phyloP scores from a whole-genome alignment of 2,113 vertebrate genomes.

The Chaetodon trifascialis region DNA sequence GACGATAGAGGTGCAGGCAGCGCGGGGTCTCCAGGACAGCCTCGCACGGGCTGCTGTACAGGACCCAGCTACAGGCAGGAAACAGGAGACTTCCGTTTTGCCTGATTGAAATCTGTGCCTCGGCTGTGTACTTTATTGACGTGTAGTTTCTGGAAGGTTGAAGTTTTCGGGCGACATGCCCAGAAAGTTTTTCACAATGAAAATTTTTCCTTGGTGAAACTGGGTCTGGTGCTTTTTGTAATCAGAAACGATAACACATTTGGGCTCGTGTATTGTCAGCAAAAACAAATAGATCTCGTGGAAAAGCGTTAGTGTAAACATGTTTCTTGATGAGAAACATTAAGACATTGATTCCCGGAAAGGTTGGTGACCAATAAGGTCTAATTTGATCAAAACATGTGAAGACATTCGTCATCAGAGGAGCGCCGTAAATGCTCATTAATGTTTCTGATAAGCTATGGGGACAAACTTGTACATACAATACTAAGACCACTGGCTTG shows the following conservation, averaged over 20 bases:
- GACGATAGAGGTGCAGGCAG: conserved; percentile 96
- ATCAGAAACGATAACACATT: not conserved
- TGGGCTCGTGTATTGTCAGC: not conserved
- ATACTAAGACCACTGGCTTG: not conserved
- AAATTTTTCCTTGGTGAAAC: not conserved
- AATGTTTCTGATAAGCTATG: not conserved
- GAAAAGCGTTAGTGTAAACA: not conserved
- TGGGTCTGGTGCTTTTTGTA: not conserved
- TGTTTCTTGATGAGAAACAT: not conserved
- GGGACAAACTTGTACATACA: not conserved
- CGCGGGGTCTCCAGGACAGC: conserved; percentile 97
- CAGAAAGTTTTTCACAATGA: not conserved
- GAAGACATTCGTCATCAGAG: not conserved
- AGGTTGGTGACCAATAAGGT: not conserved
- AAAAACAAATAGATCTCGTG: not conserved
- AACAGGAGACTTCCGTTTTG: conserved; percentile 77
- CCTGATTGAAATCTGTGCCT: conserved; percentile 74
- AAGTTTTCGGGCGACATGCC: not conserved
- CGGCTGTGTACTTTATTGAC: not conserved
- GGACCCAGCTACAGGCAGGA: conserved; percentile 89
- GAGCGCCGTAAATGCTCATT: too few species aligned
- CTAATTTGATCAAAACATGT: not conserved
- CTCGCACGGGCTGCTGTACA: conserved; percentile 95
- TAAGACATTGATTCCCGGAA: not conserved
- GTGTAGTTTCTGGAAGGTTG: not conserved